Conservation (phyloP, 1,140 invertebrate species). For the Sesamia nonagrioides region DNA sequence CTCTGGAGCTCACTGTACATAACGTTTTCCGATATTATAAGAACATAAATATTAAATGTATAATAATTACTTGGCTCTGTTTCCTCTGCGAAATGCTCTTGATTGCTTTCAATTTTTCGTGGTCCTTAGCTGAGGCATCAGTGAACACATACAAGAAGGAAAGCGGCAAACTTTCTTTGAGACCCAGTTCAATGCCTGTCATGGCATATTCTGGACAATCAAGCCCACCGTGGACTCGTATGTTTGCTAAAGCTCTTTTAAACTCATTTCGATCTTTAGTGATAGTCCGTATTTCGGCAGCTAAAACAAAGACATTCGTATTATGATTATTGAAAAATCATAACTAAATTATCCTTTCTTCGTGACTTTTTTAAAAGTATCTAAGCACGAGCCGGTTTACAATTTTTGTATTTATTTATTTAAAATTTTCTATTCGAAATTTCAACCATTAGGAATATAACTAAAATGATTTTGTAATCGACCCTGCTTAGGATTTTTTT, state of each 20-base stretch:
- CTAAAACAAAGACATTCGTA: slow-evolving; percentile 48
- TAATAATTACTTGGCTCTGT: slow-evolving; percentile 66
- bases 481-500: too few relatives aligned
- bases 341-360: too few relatives aligned
- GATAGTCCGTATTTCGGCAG: slow-evolving; percentile 32
- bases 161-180: slow-evolving; percentile 87
- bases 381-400: too few relatives aligned
- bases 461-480: too few relatives aligned
- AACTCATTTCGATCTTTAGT: slow-evolving; percentile 65
- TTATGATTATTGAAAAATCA: background rate
- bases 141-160: slow-evolving; percentile 91
- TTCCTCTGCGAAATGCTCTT: slow-evolving; percentile 63
- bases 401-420: too few relatives aligned
- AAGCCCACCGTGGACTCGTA: slow-evolving; percentile 88
- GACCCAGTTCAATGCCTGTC: slow-evolving; percentile 88
- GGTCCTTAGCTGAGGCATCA: slow-evolving; percentile 89
- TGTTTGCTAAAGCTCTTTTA: slow-evolving; percentile 77
- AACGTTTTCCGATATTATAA: background rate
- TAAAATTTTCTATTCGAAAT: too few relatives aligned
- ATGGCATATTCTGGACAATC: slow-evolving; percentile 90
- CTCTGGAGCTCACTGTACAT: too few relatives aligned
- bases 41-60: background rate
- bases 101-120: slow-evolving; percentile 51
- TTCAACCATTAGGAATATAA: too few relatives aligned
- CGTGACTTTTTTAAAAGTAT: too few relatives aligned